Evolutionary conservation across 2,888 invertebrate genomes (phyloP), one percentile per base, ranked within the genome.

Genomic region (Byasa hedistus): DNA sequence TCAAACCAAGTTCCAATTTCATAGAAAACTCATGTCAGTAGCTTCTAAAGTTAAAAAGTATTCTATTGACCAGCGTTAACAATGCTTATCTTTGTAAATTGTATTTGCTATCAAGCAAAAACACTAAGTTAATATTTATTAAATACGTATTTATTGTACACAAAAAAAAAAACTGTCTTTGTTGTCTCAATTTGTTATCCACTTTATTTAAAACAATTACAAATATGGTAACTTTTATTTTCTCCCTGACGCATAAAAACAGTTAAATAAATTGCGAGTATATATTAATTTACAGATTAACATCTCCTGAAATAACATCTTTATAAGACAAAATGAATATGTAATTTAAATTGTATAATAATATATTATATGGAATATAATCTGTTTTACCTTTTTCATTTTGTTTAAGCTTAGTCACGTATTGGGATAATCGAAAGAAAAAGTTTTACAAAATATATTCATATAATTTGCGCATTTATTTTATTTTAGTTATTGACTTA

Each of bases 321-420:
- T 84, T 85, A 90, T 90, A 81, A 72, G 83, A 82, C 85, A 82
- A 81, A 89, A 90, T 89, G 85, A 88, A 81, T 85, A 85, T 80
- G 87, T 89, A 79, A 72, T 74, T 78, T 83, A 85, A 86, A 89
- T 89, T 87, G 70, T 84, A 83, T 77, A 82, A 87, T 86, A 85
- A 80, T 86, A 88, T 87, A 87, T 84, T 85, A 84, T 85, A 83
- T 80, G 83, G 81, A 82, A 86, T 85, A 82, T 83, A 85, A 85
- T 84, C 71, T 78, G 83, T 81, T 83, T 84, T 78, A 79, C 77
- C 80, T 81, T 77, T 79, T 72, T 73, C 75, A 75, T 75, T 70
- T 74, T 77, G 71, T 77, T 89, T 86, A 91, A 70, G 89, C 86
- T 72, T 71, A 76, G 87, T 85, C 91, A 91, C 90, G 90, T 85